Evolutionary conservation across 2,113 vertebrate genomes (phyloP), one percentile per base, ranked within the genome.

Genomic region (Petrocephalus microphthalmus): DNA sequence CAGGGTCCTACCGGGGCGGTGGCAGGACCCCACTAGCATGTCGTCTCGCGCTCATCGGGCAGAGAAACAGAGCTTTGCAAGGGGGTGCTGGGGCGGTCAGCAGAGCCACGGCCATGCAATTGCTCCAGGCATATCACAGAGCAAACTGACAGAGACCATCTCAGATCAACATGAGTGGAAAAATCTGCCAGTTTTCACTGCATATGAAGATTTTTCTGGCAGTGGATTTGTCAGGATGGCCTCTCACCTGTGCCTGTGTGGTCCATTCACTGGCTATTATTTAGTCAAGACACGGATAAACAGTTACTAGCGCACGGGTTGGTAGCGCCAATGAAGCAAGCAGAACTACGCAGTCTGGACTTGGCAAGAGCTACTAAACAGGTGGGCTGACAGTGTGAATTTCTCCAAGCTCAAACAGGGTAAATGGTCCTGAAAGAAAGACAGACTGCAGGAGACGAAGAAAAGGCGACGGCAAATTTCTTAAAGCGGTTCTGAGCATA

Each of bases 321-420:
- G 10, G 7, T 60, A 57, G 13, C 64, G 85, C 56, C 42, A 64
- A 47, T 87, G 86, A 64, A 64, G 84, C 84, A 87, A 52, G 86
- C 17, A 74, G 17, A 8, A 78, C 64, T 87, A 42, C 33, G 51
- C n/a, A 51, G 53, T 20, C 20, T 54, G 57, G 88, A 52, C 84
- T 74, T 78, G 53, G 84, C 47, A 33, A 82, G n/a, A 22, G 47
- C 85, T 49, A 81, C n/a, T 25, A 81, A 86, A 81, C 51, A 57
- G 42, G 54, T 42, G 17, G 54, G 42, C 47, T 42, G 60, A 11
- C 37, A 51, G 67, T 74, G 78, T 52, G 60, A 82, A 51, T 78
- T 25, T 37, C 78, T 45, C 29, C 37, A 4, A 33, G 60, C 60
- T 53, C 88, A 86, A 45, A 85, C 45, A 86, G 29, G 17, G 33